These are phyloP conservation scores for Cyanoliseus patagonus DNA, from an alignment of 2,113 vertebrate species.

Conservation along the genomic window DNA sequence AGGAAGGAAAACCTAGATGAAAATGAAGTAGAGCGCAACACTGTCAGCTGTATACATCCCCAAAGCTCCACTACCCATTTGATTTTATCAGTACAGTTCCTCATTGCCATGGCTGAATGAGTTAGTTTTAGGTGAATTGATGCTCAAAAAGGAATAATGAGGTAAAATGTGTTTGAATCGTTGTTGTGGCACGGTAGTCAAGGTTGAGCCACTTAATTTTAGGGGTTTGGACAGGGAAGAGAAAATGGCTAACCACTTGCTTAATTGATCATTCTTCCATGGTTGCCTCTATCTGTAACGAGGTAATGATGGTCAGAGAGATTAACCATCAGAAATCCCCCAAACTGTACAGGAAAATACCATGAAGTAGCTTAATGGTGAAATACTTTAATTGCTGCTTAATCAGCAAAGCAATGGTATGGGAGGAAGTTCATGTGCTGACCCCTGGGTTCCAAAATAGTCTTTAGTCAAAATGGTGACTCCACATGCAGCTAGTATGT, in stretches of 20 bases:
- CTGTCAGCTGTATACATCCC: neutral
- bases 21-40: neutral
- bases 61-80: neutral
- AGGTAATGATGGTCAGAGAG: neutral
- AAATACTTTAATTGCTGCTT: neutral
- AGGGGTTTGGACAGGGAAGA: neutral
- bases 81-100: neutral
- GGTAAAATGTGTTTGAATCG: neutral
- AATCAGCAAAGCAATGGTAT: neutral
- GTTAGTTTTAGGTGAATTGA: neutral
- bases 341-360: neutral
- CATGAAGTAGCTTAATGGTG: neutral
- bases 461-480: neutral
- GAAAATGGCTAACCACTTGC: neutral
- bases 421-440: rapidly evolving
- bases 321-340: neutral
- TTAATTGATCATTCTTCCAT: neutral
- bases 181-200: neutral
- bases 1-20: neutral
- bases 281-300: neutral
- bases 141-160: neutral
- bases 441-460: neutral
- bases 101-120: neutral
- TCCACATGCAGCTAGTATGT: neutral
- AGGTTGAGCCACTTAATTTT: neutral